phyloP scores from a whole-genome alignment of 2,888 invertebrate genomes.

The Cinara cedri region DNA sequence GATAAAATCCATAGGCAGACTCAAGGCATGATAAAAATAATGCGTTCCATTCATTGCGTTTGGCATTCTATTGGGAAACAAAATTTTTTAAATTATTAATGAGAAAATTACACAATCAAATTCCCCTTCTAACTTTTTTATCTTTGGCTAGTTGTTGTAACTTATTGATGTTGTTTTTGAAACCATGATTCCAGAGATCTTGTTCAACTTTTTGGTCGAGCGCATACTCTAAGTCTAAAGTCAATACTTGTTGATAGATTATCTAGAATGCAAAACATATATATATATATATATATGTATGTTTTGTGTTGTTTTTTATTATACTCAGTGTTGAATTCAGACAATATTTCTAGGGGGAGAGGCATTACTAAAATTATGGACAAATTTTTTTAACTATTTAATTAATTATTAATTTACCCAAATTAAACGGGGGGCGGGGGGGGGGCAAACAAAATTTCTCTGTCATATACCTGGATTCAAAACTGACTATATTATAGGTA shows the following conservation, averaged over 20 bases:
- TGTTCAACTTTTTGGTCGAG: constrained; percentile 88
- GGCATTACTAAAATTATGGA: too few relatives aligned
- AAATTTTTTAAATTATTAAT: constrained; percentile 1
- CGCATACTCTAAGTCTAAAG: constrained; percentile 83
- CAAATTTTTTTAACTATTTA: too few relatives aligned
- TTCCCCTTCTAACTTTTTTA: constrained; percentile 66
- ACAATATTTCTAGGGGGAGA: too few relatives aligned
- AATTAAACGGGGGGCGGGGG: too few relatives aligned
- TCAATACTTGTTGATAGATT: constrained; percentile 76
- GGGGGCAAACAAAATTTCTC: too few relatives aligned
- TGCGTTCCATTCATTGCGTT: constrained; percentile 77
- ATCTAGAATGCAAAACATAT: constrained; percentile 64
- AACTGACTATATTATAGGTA: too few relatives aligned
- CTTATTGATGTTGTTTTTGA: constrained; percentile 83
- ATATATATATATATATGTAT: too few relatives aligned
- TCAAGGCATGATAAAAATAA: constrained; percentile 81
- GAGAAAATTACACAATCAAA: not conserved
- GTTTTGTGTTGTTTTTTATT: too few relatives aligned
- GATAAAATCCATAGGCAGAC: constrained; percentile 84
- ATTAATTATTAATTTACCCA: too few relatives aligned
- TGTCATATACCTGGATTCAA: too few relatives aligned
- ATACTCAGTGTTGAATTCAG: too few relatives aligned
- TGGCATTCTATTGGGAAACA: constrained; percentile 68
- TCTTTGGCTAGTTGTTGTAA: constrained; percentile 80
- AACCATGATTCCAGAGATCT: constrained; percentile 86